Evolutionary conservation across 2,888 invertebrate species (phyloP).

Genomic region (Phlogophora meticulosa): DNA sequence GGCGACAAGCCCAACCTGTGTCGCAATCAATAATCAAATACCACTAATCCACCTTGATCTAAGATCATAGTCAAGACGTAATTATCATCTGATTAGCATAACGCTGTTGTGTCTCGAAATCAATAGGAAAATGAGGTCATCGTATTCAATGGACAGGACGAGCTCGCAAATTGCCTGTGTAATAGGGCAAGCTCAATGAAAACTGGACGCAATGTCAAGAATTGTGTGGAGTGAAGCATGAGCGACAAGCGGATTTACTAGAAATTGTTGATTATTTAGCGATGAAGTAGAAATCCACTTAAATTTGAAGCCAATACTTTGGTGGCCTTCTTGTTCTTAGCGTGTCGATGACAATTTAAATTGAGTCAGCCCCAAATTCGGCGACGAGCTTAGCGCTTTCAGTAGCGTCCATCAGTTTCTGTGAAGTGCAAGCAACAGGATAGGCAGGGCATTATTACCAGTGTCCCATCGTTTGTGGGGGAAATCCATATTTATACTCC

Average conservation of each 20-base stretch:
- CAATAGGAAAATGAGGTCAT: slow-evolving; percentile 58
- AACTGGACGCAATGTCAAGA: slow-evolving; percentile 71
- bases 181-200: slow-evolving; percentile 64
- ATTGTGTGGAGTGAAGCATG: slow-evolving; percentile 15
- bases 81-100: slow-evolving; percentile 64
- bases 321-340: too few species aligned
- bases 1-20: slow-evolving; percentile 12
- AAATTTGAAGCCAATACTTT: too few species aligned
- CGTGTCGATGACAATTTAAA: too few species aligned
- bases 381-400: too few species aligned
- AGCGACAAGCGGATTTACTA: not conserved
- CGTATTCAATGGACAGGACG: slow-evolving; percentile 45
- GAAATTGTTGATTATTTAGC: not conserved
- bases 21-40: slow-evolving; percentile 44
- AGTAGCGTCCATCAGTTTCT: too few species aligned
- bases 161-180: slow-evolving; percentile 58
- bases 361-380: too few species aligned
- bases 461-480: too few species aligned
- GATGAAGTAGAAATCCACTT: too few species aligned
- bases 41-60: slow-evolving; percentile 62
- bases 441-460: too few species aligned
- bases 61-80: slow-evolving; percentile 43
- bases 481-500: too few species aligned
- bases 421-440: too few species aligned
- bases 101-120: slow-evolving; percentile 49